phyloP scores from a whole-genome alignment of 37 sponge, comb jelly and placozoan genomes.

The Aphrocallistes beatrix region DNA sequence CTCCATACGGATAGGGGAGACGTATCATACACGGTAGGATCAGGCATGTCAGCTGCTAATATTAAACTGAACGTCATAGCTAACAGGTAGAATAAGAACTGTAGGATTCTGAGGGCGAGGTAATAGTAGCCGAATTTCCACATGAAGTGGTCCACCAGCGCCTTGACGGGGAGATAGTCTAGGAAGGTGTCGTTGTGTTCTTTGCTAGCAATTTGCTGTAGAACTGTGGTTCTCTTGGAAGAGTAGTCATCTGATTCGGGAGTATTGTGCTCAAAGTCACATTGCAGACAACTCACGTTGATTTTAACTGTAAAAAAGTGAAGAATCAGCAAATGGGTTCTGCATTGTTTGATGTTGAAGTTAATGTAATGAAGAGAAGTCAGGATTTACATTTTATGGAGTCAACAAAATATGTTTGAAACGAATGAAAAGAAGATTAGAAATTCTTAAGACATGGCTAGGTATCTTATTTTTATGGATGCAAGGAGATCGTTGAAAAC shows the following conservation, averaged over 20 bases:
- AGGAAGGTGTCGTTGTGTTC: not conserved
- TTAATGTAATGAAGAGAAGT: too few species aligned
- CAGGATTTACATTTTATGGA: too few species aligned
- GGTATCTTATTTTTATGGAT: too few species aligned
- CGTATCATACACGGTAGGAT: not conserved
- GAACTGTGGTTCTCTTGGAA: not conserved
- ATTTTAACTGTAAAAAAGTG: not conserved
- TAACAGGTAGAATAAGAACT: not conserved
- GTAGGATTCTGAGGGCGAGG: not conserved
- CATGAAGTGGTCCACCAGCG: not conserved
- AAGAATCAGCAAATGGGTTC: too few species aligned
- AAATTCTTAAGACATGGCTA: too few species aligned
- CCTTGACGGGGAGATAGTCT: not conserved
- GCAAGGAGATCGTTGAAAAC: too few species aligned
- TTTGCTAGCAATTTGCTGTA: not conserved
- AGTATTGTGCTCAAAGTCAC: not conserved
- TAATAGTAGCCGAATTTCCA: not conserved
- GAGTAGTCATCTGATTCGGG: not conserved
- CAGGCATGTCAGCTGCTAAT: not conserved
- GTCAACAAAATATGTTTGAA: too few species aligned
- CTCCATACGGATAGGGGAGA: not conserved
- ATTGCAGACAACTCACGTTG: not conserved
- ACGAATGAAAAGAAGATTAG: too few species aligned
- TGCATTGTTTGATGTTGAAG: too few species aligned
- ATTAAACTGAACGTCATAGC: constrained; percentile 13